Conservation (phyloP, 2,797 vertebrate species). For the Strix occidentalis region DNA sequence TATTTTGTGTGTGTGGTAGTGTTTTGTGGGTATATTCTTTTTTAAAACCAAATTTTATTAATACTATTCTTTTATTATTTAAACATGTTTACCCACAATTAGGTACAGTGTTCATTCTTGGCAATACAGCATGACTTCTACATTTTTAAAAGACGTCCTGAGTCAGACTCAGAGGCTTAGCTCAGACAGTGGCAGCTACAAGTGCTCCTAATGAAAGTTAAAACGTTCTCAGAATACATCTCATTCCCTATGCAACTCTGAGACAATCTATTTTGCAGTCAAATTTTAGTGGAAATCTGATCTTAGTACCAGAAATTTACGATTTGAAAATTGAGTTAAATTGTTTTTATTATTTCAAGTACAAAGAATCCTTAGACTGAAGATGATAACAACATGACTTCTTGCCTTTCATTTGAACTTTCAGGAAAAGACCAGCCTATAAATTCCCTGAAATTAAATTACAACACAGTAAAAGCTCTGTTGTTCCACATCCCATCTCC, state of each 20-base stretch:
- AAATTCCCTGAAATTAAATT: not conserved
- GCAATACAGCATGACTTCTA: not conserved
- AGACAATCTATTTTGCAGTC: not conserved
- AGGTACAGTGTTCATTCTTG: not conserved
- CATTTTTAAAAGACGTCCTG: not conserved
- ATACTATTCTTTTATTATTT: not conserved
- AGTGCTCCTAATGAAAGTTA: not conserved
- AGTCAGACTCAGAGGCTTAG: not conserved
- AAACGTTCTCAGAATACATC: not conserved
- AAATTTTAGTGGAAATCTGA: not conserved
- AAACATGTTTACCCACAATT: not conserved
- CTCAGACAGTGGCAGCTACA: not conserved
- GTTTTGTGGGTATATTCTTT: not conserved
- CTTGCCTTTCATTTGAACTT: not conserved
- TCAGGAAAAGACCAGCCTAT: not conserved
- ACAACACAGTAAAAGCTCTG: not conserved
- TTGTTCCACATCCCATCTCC: not conserved
- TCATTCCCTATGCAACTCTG: not conserved
- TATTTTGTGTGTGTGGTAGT: not conserved
- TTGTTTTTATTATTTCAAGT: not conserved
- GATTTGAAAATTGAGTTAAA: not conserved
- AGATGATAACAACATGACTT: not conserved
- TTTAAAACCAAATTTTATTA: not conserved
- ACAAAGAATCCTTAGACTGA: not conserved
- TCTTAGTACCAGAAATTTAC: not conserved